Evolutionary conservation across 2,797 vertebrate species (phyloP).

Genomic region (Spea hammondii): DNA sequence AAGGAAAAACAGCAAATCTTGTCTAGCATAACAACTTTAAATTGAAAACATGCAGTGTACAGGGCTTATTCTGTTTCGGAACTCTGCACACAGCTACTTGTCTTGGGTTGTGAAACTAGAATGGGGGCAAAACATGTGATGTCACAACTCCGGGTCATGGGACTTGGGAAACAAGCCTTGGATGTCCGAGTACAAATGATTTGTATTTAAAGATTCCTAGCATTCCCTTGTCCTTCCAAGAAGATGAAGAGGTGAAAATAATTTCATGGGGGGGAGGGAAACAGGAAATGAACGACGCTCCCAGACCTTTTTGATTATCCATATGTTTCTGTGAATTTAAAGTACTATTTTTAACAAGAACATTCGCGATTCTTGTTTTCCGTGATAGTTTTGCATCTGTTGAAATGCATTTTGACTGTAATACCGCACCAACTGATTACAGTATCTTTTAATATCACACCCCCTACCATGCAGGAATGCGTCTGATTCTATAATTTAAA

Average conservation of each 20-base stretch:
- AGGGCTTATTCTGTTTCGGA: too few species aligned
- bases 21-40: too few species aligned
- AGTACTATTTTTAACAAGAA: neutral
- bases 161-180: conserved; percentile 20
- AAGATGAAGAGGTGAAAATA: conserved; percentile 2
- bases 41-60: too few species aligned
- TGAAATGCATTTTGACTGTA: too few species aligned
- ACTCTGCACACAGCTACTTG: too few species aligned
- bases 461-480: too few species aligned
- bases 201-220: conserved; percentile 42
- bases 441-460: too few species aligned
- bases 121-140: conserved; percentile 29
- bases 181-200: neutral
- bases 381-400: too few species aligned
- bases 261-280: conserved; percentile 11
- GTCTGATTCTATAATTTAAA: too few species aligned
- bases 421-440: too few species aligned
- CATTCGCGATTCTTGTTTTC: neutral
- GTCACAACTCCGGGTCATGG: conserved; percentile 40
- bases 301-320: neutral
- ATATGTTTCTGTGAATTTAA: neutral
- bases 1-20: too few species aligned
- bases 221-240: conserved; percentile 32
- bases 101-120: conserved; percentile 34
- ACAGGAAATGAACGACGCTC: conserved; percentile 40